A percentile compares a stretch with the other conserved stretches of the same genome.
These are phyloP conservation scores for Malurus splendens DNA, from an alignment of 2,797 vertebrate species.

Conservation along the genomic window DNA sequence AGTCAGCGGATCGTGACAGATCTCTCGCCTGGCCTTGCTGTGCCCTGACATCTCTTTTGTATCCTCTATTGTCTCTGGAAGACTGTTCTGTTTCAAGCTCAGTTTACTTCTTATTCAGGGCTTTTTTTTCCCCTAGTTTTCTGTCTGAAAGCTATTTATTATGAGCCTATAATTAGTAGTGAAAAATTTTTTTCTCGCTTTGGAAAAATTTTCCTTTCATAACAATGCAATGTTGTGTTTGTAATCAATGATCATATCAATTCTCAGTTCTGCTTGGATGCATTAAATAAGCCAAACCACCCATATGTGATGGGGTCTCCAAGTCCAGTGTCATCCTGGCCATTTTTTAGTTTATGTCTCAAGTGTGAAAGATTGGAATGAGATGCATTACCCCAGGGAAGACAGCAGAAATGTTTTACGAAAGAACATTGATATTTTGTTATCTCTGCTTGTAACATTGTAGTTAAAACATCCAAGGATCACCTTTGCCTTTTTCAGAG, in stretches of 20 bases:
- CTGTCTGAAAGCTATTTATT: background rate
- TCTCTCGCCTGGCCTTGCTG: accelerated
- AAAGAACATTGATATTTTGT: background rate
- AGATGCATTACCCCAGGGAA: background rate
- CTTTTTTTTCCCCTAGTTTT: background rate
- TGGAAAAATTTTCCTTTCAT: background rate
- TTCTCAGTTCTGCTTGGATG: background rate
- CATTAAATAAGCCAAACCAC: background rate
- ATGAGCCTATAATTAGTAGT: background rate
- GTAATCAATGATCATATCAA: background rate
- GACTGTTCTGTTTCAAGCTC: background rate
- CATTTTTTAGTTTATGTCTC: background rate
- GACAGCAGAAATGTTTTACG: background rate
- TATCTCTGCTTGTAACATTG: background rate
- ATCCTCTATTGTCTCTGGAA: background rate
- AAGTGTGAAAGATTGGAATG: background rate
- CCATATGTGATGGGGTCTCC: background rate
- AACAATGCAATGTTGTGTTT: background rate
- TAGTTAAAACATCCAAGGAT: background rate
- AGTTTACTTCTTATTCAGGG: background rate
- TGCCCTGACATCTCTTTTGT: background rate
- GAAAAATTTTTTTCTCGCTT: background rate
- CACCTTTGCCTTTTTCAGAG: background rate
- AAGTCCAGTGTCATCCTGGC: background rate
- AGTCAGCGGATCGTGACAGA: too few species aligned